A percentile compares a stretch with the other conserved stretches of the same genome.
Conservation (phyloP, 1,140 invertebrate species). For the Ridgeia piscesae region DNA sequence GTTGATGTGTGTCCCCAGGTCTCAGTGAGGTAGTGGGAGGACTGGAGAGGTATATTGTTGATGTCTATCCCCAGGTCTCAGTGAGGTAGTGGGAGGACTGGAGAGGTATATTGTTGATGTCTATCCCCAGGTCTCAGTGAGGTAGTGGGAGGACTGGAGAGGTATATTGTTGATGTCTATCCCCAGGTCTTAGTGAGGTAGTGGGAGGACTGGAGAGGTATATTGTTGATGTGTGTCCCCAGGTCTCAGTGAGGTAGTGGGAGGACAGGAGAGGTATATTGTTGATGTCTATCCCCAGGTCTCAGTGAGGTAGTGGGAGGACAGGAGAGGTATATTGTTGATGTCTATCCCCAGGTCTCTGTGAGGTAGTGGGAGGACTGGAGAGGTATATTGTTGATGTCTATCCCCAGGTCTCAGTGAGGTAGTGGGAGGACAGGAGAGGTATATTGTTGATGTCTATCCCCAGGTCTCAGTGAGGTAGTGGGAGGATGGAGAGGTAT, state of each 20-base stretch:
- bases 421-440: not conserved
- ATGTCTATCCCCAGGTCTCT: conserved; percentile 40
- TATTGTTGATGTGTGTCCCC: not conserved
- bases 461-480: not conserved
- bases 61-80: no score
- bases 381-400: conserved; percentile 49
- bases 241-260: not conserved
- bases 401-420: no score
- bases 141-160: not conserved
- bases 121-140: not conserved
- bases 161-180: conserved; percentile 11
- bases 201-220: no score
- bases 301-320: conserved; percentile 83
- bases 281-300: not conserved
- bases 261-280: not conserved
- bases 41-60: conserved; percentile 62
- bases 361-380: conserved; percentile 88
- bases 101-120: not conserved
- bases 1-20: conserved; percentile 11
- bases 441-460: not conserved
- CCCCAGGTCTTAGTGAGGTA: no score
- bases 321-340: conserved; percentile 61
- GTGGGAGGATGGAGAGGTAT: not conserved
- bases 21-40: conserved; percentile 84
- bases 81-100: not conserved